A percentile compares a stretch with the other conserved stretches of the same genome.
phyloP scores from a whole-genome alignment of 2,888 invertebrate genomes.

The Pristionchus mayeri region DNA sequence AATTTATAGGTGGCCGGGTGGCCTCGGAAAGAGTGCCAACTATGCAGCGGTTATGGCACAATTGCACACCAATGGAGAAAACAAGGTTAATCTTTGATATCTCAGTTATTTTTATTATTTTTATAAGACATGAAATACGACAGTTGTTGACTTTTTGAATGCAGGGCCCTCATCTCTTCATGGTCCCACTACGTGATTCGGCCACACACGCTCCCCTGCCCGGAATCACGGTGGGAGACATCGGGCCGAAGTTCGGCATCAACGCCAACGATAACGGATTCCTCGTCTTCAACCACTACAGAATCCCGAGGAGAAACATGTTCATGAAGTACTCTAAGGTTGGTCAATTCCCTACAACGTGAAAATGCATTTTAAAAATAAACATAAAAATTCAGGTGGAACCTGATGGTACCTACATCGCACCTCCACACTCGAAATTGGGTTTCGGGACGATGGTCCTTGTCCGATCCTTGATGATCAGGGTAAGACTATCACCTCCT shows the following conservation, averaged over 20 bases:
- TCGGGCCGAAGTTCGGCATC: constrained; percentile 86
- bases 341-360: neutral
- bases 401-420: constrained; percentile 88
- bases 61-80: constrained; percentile 85
- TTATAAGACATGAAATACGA: neutral
- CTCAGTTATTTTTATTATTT: neutral
- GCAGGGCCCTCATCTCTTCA: constrained; percentile 89
- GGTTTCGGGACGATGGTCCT: constrained; percentile 95
- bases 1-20: constrained; percentile 86
- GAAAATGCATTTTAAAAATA: neutral
- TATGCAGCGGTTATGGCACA: constrained; percentile 93
- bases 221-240: constrained; percentile 91
- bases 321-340: constrained; percentile 94
- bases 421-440: constrained; percentile 87
- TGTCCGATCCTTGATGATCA: constrained; percentile 84
- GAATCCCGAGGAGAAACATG: constrained; percentile 91
- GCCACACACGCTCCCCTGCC: constrained; percentile 88
- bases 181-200: constrained; percentile 88
- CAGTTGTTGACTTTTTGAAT: constrained; percentile 78
- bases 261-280: constrained; percentile 93
- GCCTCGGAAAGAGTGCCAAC: constrained; percentile 92
- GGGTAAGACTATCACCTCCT: constrained; percentile 17
- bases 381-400: constrained; percentile 50
- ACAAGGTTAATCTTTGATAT: constrained; percentile 21
- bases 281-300: constrained; percentile 87